phyloP scores from a whole-genome alignment of 2,888 invertebrate genomes.

The Andrena minutula region DNA sequence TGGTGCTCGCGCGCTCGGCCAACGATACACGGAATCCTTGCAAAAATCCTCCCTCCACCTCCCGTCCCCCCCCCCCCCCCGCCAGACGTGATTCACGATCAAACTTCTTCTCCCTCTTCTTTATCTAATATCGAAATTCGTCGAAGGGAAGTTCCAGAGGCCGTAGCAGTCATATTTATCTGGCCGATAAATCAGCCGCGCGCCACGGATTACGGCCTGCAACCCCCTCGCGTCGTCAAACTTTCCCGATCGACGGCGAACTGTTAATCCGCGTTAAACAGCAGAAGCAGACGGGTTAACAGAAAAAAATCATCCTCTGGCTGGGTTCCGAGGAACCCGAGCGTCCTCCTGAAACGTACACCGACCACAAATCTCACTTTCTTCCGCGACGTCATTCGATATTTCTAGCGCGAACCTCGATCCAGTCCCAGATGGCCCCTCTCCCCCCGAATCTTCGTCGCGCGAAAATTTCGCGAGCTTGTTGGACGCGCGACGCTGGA shows the following conservation, averaged over 20 bases:
- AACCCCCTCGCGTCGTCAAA: slow-evolving; percentile 32
- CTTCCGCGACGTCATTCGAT: slow-evolving; percentile 23
- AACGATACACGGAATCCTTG: slow-evolving; percentile 15
- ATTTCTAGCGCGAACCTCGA: slow-evolving; percentile 6
- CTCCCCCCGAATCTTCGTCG: background rate
- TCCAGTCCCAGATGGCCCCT: background rate
- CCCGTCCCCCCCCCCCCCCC: slow-evolving; percentile 2
- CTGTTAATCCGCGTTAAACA: slow-evolving; percentile 48
- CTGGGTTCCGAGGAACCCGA: background rate
- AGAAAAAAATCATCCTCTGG: slow-evolving; percentile 13
- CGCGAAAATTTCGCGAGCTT: slow-evolving; percentile 34
- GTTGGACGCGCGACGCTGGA: slow-evolving; percentile 45
- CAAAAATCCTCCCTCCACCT: slow-evolving; percentile 16
- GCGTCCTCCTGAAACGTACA: background rate
- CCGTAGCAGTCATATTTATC: slow-evolving; percentile 32
- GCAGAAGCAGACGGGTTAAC: background rate
- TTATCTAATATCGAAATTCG: slow-evolving; percentile 39
- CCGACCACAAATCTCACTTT: slow-evolving; percentile 29
- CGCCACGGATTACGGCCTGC: slow-evolving; percentile 30
- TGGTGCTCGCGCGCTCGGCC: background rate
- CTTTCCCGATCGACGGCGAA: slow-evolving; percentile 30
- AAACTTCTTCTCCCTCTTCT: slow-evolving; percentile 22
- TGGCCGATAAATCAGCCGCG: slow-evolving; percentile 41
- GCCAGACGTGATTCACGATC: slow-evolving; percentile 32
- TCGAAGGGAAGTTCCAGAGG: slow-evolving; percentile 44